Evolutionary conservation across 2,888 invertebrate species (phyloP).

Genomic region (Dorcus hopei): DNA sequence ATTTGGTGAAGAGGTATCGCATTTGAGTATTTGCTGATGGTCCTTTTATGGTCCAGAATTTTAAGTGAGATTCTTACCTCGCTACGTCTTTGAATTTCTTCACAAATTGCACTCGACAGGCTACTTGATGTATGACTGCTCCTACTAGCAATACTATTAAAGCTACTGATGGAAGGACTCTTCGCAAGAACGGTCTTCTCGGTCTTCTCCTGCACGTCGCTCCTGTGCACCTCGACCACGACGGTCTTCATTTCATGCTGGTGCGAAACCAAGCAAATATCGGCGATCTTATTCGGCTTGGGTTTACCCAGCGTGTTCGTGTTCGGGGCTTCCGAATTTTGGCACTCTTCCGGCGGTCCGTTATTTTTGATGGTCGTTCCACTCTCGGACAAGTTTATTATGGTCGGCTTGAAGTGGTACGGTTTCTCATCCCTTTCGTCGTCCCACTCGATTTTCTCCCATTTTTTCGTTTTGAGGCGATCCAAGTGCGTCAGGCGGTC

Average conservation of each 20-base stretch:
- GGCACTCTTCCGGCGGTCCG: constrained; percentile 39
- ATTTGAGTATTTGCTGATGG: no score
- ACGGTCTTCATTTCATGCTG: constrained; percentile 62
- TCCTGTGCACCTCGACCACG: constrained; percentile 73
- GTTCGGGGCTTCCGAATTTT: constrained; percentile 45
- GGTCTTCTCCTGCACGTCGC: constrained; percentile 44
- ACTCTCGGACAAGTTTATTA: constrained; percentile 69
- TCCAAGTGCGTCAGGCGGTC: constrained; percentile 48
- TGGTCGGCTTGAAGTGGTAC: constrained; percentile 65
- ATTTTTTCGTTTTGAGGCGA: constrained; percentile 37
- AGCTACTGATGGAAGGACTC: constrained; percentile 45
- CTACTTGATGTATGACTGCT: constrained; percentile 50
- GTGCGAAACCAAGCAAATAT: constrained; percentile 48
- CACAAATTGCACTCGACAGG: constrained; percentile 66
- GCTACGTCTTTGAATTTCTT: constrained; percentile 66
- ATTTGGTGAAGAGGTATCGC: no score
- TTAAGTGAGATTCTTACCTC: constrained; percentile 51
- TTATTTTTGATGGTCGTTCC: constrained; percentile 68
- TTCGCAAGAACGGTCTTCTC: constrained; percentile 37
- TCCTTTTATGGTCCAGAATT: no score
- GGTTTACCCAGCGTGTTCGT: constrained; percentile 33
- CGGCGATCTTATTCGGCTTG: constrained; percentile 41
- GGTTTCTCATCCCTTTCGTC: constrained; percentile 55
- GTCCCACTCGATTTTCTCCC: constrained; percentile 54
- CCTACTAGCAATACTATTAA: constrained; percentile 42